Evolutionary conservation across 2,113 vertebrate species (phyloP), one percentile per base, ranked within the genome.

Genomic region (Amblyornis subalaris): DNA sequence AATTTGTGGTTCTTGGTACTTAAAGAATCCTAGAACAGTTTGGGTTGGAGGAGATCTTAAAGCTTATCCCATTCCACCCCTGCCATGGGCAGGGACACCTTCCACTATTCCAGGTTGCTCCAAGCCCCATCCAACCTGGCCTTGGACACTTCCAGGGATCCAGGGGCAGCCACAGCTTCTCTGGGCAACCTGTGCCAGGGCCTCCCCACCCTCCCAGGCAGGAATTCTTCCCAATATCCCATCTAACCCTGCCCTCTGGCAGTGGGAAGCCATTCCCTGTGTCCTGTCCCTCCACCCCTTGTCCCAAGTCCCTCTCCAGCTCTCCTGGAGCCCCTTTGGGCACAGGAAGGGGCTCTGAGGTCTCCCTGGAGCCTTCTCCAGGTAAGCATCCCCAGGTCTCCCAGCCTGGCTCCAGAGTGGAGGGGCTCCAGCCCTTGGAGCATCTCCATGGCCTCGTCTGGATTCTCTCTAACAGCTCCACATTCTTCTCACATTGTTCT

Each of bases 41-140:
- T 60, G 61, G 28, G 23, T 21, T 24, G 8, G 18, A 23, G 57
- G 12, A 18, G 38, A 58, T 9, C 1, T 33, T 1, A n/a, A 8
- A 73, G 14, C 11, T 0, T 42, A 48, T 4, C 48, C 44, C 5
- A 2, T 14, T 0, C 44, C 61, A 35, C 12, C 3, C 65, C 74
- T 55, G 40, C 13, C 57, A 25, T 5, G 54, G n/a, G 2, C 35
- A 88, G 35, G 50, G 36, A 80, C 58, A 42, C 0, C 7, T 57
- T 0, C 35, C 50, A 13, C 24, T 2, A 0, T 14, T 57, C 35
- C 75, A 72, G 57, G 22, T 0, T 8, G 14, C 1, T 26, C 42
- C 33, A 33, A 65, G 14, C 29, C 21, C 62, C 5, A 2, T 65
- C 62, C 55, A 88, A 0, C 57, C 48, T 50, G 66, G 21, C 14